phyloP scores from a whole-genome alignment of 1,140 invertebrate species.

The Tetramorium simillimum region DNA sequence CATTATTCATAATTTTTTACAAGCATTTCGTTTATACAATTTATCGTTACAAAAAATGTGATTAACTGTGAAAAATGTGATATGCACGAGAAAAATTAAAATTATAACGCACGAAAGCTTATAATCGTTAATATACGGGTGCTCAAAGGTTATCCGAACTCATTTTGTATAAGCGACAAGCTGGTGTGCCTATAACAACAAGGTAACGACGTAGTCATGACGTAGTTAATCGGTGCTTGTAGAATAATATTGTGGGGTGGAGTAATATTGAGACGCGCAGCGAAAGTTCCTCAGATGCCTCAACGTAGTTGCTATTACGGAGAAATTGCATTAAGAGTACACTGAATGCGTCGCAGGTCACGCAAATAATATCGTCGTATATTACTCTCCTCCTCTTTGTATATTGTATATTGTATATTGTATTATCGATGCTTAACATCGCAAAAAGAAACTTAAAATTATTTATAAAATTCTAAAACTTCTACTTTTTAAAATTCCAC shows the following conservation, averaged over 20 bases:
- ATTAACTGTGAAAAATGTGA: too few species aligned
- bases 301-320: background rate
- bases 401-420: background rate
- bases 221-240: conserved; percentile 40
- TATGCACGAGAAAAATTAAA: background rate
- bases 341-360: conserved; percentile 1
- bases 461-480: background rate
- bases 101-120: conserved; percentile 16
- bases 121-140: conserved; percentile 33
- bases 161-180: conserved; percentile 48
- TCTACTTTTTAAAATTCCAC: background rate
- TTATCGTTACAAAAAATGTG: background rate
- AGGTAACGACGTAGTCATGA: conserved; percentile 46
- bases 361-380: conserved; percentile 1
- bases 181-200: conserved; percentile 18
- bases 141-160: conserved; percentile 44
- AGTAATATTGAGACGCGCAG: conserved; percentile 43
- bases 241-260: conserved; percentile 36
- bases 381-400: background rate
- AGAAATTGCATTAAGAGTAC: conserved; percentile 23
- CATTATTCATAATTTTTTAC: background rate
- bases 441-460: background rate
- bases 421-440: too few species aligned
- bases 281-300: background rate
- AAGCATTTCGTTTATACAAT: background rate